Evolutionary conservation across 1,140 invertebrate genomes (phyloP).

Genomic region (Drosophila asahinai): DNA sequence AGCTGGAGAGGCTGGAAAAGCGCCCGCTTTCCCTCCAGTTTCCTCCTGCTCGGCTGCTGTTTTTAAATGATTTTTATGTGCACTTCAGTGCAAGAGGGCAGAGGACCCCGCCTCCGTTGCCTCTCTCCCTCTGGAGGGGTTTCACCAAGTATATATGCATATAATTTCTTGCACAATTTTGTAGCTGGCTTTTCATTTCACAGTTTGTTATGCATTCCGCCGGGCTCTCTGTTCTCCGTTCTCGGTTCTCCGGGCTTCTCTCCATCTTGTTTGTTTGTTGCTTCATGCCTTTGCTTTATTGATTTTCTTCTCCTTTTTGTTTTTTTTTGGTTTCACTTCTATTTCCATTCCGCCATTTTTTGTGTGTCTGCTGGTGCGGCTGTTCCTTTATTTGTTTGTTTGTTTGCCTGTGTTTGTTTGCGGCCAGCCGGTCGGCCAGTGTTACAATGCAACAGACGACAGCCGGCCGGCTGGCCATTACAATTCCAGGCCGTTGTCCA

Average conservation of each 20-base stretch:
- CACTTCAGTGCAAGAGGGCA: constrained; percentile 62
- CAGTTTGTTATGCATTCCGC: constrained; percentile 57
- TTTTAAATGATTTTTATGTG: constrained; percentile 83
- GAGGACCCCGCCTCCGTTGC: constrained; percentile 7
- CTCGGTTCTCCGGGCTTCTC: constrained; percentile 33
- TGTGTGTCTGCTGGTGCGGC: constrained; percentile 26
- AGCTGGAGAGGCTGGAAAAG: constrained; percentile 40
- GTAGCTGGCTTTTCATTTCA: constrained; percentile 54
- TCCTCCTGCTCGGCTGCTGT: constrained; percentile 57
- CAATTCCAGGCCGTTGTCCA: constrained; percentile 37
- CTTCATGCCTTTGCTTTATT: constrained; percentile 52
- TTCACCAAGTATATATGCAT: constrained; percentile 53
- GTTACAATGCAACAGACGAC: constrained; percentile 81
- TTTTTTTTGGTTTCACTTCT: constrained; percentile 43
- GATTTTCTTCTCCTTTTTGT: constrained; percentile 42
- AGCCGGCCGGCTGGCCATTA: constrained; percentile 52
- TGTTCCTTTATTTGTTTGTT: constrained; percentile 56
- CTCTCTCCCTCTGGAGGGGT: not conserved
- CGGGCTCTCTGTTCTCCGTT: constrained; percentile 24
- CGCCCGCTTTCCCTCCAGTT: constrained; percentile 22
- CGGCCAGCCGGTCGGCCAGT: constrained; percentile 75
- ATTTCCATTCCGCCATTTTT: constrained; percentile 53
- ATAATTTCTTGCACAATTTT: constrained; percentile 69
- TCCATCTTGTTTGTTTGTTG: constrained; percentile 56
- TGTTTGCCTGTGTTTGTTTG: constrained; percentile 78